Evolutionary conservation across 23 tunicate genomes (phyloP), one percentile per base, ranked within the genome.

Genomic region (Clavelina lepadiformis): DNA sequence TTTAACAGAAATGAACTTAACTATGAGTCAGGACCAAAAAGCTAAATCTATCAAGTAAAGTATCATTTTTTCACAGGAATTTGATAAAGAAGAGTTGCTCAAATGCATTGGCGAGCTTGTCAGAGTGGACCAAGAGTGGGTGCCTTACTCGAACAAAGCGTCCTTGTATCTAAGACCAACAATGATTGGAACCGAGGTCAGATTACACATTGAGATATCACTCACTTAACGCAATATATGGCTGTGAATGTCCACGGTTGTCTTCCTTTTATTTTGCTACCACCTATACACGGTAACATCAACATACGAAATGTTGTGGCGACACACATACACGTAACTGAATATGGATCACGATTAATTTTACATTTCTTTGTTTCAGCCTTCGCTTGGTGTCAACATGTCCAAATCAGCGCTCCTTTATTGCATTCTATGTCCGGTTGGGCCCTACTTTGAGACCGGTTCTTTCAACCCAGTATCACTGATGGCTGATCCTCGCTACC

Each of bases 81-180:
- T 84, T 59, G 95, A 89, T 63, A 60, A 66, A 65, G 99, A 80
- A 41, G 99, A 94, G 61, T 75, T 87, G 67, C 31, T 80, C 29
- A 94, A 94, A 75, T 94, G 99, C 72, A 85, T 94, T 15, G 55
- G 73, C 20, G 95, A 82, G 52, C 53, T 94, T 65, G 67, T 94
- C n/a, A 51, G 88, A 22, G 91, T 94, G 28, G 99, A 94, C 25
- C 86, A 76, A n/a, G 99, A 94, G 58, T 94, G 99, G 99, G 91
- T 94, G 55, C 99, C 99, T 1, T 63, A 80, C 71, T 76, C 92
- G 13, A 74, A 69, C 41, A 80, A 70, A 37, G 95, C 99, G 3
- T 94, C 99, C 4, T 91, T 94, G 20, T 94, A 94, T 68, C 61
- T 94, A 4, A 31, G 99, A 56, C 99, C 99, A 8, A 94, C 99